A percentile compares a stretch with the other conserved stretches of the same genome.
These are phyloP conservation scores for Ariolimax columbianus DNA, from an alignment of 2,888 invertebrate species.

Conservation along the genomic window DNA sequence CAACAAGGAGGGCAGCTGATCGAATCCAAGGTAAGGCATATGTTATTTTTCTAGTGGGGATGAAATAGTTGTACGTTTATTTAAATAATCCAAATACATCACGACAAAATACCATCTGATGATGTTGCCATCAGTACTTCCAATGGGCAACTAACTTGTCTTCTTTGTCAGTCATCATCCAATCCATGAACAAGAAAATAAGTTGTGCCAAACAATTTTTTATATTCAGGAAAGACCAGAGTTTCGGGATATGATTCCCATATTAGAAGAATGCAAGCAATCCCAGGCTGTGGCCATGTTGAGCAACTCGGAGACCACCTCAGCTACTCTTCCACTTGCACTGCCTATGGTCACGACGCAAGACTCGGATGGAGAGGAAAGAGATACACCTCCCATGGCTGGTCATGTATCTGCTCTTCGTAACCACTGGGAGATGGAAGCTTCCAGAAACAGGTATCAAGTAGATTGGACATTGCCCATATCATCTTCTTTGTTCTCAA, in stretches of 20 bases:
- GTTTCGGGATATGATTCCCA: constrained; percentile 71
- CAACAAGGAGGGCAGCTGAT: too few species aligned
- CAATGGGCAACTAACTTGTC: too few species aligned
- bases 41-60: too few species aligned
- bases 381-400: constrained; percentile 68
- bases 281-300: constrained; percentile 70
- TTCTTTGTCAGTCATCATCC: too few species aligned
- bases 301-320: constrained; percentile 59
- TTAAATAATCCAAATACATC: too few species aligned
- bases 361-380: constrained; percentile 64
- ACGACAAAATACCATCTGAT: too few species aligned
- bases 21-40: too few species aligned
- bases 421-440: constrained; percentile 76
- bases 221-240: constrained; percentile 73
- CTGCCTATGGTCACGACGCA: constrained; percentile 66
- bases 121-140: too few species aligned
- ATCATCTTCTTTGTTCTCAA: too few species aligned
- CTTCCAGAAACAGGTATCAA: constrained; percentile 54
- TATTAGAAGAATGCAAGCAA: constrained; percentile 71
- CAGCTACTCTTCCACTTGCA: constrained; percentile 60
- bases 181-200: too few species aligned
- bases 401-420: constrained; percentile 76
- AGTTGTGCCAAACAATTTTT: neutral
- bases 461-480: too few species aligned
- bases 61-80: too few species aligned